Evolutionary conservation across 2,888 invertebrate species (phyloP).

Genomic region (Agrotis exclamationis): DNA sequence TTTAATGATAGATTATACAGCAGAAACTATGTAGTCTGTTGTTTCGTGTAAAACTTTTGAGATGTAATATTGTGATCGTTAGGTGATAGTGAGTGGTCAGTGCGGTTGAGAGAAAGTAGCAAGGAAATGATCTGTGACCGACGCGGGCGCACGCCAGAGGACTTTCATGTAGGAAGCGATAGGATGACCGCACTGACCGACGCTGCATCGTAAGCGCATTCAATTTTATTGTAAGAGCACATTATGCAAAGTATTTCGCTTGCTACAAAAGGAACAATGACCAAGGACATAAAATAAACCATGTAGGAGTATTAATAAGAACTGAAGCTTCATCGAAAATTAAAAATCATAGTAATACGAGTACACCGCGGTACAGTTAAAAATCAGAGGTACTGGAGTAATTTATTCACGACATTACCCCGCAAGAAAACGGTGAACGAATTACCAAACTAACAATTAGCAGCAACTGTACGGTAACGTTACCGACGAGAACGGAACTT

Average conservation of each 20-base stretch:
- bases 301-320: slow-evolving; percentile 17
- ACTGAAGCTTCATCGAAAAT: slow-evolving; percentile 20
- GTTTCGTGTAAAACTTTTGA: slow-evolving; percentile 44
- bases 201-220: slow-evolving; percentile 20
- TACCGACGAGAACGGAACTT: slow-evolving; percentile 59
- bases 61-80: slow-evolving; percentile 36
- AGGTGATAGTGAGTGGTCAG: slow-evolving; percentile 59
- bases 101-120: slow-evolving; percentile 71
- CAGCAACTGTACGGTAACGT: slow-evolving; percentile 38
- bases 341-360: slow-evolving; percentile 19
- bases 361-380: background rate
- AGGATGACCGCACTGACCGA: slow-evolving; percentile 50
- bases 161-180: slow-evolving; percentile 67
- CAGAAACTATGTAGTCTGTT: slow-evolving; percentile 16
- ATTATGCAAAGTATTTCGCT: slow-evolving; percentile 28
- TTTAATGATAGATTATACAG: slow-evolving; percentile 33
- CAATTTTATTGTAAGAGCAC: slow-evolving; percentile 19
- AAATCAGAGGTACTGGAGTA: slow-evolving; percentile 26
- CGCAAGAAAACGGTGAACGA: slow-evolving; percentile 39
- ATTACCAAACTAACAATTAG: slow-evolving; percentile 54
- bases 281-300: background rate
- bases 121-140: slow-evolving; percentile 71
- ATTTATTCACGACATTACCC: slow-evolving; percentile 30
- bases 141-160: slow-evolving; percentile 57
- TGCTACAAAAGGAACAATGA: slow-evolving; percentile 22